A percentile compares a stretch with the other conserved stretches of the same genome.
These are phyloP conservation scores for Tangara arthus DNA, from an alignment of 2,797 vertebrate genomes.

Conservation along the genomic window DNA sequence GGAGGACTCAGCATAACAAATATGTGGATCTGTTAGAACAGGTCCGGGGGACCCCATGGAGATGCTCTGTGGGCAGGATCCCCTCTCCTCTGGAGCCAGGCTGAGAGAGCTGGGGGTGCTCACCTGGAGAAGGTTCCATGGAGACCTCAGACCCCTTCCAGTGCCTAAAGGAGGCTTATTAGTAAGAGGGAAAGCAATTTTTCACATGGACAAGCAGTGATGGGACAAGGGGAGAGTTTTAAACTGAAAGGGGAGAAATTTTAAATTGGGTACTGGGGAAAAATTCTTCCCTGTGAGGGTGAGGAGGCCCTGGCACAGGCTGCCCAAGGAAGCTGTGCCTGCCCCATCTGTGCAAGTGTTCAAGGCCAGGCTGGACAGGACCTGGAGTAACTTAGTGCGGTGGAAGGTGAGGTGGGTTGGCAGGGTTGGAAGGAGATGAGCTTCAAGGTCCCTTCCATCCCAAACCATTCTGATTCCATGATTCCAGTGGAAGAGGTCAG, in stretches of 20 bases:
- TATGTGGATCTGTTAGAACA: neutral
- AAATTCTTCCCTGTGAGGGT: neutral
- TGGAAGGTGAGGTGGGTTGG: neutral
- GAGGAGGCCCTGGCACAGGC: neutral
- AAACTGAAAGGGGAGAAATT: neutral
- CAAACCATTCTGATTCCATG: neutral
- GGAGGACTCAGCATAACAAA: neutral
- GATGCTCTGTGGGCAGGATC: neutral
- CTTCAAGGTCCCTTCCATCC: neutral
- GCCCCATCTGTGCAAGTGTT: neutral
- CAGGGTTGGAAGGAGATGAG: rapidly evolving
- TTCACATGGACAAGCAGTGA: neutral
- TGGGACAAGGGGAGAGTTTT: neutral
- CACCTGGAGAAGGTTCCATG: neutral
- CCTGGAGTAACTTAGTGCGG: neutral
- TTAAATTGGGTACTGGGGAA: neutral
- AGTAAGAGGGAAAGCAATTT: neutral
- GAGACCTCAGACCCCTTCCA: neutral
- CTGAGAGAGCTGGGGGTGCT: neutral
- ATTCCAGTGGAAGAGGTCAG: neutral
- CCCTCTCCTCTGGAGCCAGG: neutral
- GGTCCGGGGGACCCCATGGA: neutral
- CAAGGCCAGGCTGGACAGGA: neutral
- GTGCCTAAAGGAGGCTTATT: neutral
- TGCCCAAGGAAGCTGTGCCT: neutral